Evolutionary conservation across 2,888 invertebrate genomes (phyloP), one percentile per base, ranked within the genome.

Genomic region (Lithosia quadra): DNA sequence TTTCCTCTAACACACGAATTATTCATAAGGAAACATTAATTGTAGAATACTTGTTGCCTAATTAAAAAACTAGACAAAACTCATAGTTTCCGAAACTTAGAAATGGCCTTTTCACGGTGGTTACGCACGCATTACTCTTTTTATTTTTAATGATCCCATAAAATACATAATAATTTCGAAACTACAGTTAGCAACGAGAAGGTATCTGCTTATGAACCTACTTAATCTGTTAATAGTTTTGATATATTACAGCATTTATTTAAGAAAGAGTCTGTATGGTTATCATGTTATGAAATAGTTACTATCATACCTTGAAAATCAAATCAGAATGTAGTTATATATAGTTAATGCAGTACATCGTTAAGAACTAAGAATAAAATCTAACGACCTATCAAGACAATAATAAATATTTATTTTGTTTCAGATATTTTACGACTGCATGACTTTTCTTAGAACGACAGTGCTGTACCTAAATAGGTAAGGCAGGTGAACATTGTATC

Each of bases 1-100:
- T 79, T 88, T 86, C 86, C 79, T 69, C 74, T 84, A 88, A 87
- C 65, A 79, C 69, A 72, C 72, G 72, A 80, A 81, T 79, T 82
- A 81, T 85, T 84, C 82, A 84, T 83, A 68, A 81, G 76, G 78
- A 80, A 83, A 83, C 75, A 79, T 76, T 78, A 78, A 74, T 76
- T 79, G 69, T 81, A 24, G 61, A 73, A 80, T 75, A 74, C 68
- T 78, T 80, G 79, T 73, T 75, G 69, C 73, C 74, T 79, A 73
- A 80, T 81, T 80, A 77, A 72, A 80, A 73, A 75, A 53, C 49
- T 49, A 61, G 68, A 80, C 68, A 75, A 75, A 70, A 70, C 73
- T 68, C 34, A 77, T 62, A 69, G 63, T 59, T 70, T 63, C 43
- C 59, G 69, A 73, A 74, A 43, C 70, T 63, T 36, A 36, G 63